These are phyloP conservation scores for Magallana nippona DNA, from an alignment of 2,888 invertebrate genomes.

Conservation along the genomic window DNA sequence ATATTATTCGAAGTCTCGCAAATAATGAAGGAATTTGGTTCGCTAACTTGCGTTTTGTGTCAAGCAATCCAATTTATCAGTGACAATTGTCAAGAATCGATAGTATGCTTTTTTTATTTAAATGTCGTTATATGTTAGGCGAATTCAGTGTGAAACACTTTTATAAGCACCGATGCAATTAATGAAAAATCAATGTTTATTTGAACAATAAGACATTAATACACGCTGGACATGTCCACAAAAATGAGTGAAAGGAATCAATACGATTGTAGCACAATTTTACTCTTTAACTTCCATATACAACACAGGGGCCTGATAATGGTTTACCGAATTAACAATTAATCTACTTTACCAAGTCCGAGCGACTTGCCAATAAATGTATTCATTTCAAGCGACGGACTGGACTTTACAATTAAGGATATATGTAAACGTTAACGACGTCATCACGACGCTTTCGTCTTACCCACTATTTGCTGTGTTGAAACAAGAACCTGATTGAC, in stretches of 20 bases:
- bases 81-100: constrained; percentile 19
- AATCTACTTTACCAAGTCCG: constrained; percentile 20
- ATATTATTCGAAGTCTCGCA: background rate
- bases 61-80: constrained; percentile 23
- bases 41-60: constrained; percentile 28
- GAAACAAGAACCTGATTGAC: constrained; percentile 31
- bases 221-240: background rate
- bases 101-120: constrained; percentile 16
- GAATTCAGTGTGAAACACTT: constrained; percentile 30
- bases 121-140: constrained; percentile 5
- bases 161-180: constrained; percentile 9
- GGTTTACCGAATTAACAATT: constrained; percentile 18
- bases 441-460: constrained; percentile 2
- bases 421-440: constrained; percentile 18
- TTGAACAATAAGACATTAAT: constrained; percentile 23
- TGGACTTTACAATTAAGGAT: constrained; percentile 27
- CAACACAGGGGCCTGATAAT: background rate
- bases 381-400: background rate
- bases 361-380: constrained; percentile 1
- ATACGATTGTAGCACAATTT: background rate
- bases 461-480: background rate
- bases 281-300: background rate
- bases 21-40: constrained; percentile 6
- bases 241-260: background rate
- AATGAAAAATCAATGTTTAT: constrained; percentile 31